phyloP scores from a whole-genome alignment of 2,888 invertebrate genomes.

The Smittia sp. region DNA sequence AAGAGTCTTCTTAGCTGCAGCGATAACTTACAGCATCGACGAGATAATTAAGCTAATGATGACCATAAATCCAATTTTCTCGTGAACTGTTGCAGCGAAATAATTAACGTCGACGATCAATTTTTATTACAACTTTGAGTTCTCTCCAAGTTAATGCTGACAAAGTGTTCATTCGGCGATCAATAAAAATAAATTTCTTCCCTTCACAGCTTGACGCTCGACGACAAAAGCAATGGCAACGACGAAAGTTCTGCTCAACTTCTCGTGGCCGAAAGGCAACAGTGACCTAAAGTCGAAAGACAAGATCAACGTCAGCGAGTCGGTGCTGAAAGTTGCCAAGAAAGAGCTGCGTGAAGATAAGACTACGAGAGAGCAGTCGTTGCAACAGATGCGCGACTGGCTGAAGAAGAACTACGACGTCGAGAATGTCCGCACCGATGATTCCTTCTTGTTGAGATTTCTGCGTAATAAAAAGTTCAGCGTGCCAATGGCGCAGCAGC shows the following conservation, averaged over 20 bases:
- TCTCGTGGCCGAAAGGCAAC: conserved; percentile 46
- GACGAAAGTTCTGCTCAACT: conserved; percentile 48
- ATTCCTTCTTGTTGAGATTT: conserved; percentile 70
- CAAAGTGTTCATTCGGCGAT: too few relatives aligned
- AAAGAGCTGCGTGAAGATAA: conserved; percentile 71
- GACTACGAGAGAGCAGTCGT: conserved; percentile 60
- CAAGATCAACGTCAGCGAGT: conserved; percentile 43
- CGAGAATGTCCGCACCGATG: conserved; percentile 66
- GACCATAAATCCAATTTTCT: too few relatives aligned
- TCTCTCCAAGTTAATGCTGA: too few relatives aligned
- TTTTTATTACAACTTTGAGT: too few relatives aligned
- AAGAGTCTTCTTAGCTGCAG: too few relatives aligned
- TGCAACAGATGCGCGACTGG: conserved; percentile 67
- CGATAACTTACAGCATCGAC: too few relatives aligned
- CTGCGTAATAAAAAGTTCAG: conserved; percentile 76
- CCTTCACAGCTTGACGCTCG: neutral
- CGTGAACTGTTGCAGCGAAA: too few relatives aligned
- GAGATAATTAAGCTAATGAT: too few relatives aligned
- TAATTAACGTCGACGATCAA: too few relatives aligned
- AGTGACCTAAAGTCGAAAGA: conserved; percentile 5
- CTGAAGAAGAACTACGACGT: conserved; percentile 67
- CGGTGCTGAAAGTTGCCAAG: conserved; percentile 58
- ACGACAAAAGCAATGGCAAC: conserved; percentile 45
- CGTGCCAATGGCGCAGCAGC: conserved; percentile 74
- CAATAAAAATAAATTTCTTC: neutral